These are phyloP conservation scores for Mormyrus proboscirostris DNA, from an alignment of 2,797 vertebrate genomes.

Conservation along the genomic window DNA sequence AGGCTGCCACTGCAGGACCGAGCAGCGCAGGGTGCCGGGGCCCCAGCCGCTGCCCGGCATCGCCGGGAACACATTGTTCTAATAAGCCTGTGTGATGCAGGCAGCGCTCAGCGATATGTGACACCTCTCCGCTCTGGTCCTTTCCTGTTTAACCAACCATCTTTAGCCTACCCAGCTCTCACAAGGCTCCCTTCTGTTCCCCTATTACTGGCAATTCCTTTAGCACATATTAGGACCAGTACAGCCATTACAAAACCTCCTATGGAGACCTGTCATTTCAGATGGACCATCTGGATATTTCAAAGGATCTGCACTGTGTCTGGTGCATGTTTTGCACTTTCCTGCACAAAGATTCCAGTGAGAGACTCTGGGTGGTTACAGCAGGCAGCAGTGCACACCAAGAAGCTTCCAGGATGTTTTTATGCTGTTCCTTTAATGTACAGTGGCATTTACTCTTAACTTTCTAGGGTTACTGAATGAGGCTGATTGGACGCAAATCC, in stretches of 20 bases:
- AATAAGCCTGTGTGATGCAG: neutral
- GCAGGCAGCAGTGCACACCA: neutral
- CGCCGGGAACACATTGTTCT: neutral
- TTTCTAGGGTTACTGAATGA: neutral
- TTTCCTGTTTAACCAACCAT: neutral
- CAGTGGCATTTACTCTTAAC: neutral
- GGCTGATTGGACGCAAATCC: neutral
- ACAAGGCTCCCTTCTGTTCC: neutral
- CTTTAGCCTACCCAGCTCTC: neutral
- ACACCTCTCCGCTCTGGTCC: neutral
- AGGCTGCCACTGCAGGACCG: neutral
- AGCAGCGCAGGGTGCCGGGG: neutral
- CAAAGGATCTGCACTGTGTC: neutral
- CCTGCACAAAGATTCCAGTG: neutral
- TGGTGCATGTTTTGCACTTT: constrained; percentile 5
- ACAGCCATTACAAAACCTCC: neutral
- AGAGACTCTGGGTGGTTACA: neutral
- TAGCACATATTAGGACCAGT: neutral
- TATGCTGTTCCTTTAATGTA: neutral
- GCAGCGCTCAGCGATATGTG: neutral
- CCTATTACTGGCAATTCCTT: neutral
- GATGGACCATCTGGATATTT: neutral
- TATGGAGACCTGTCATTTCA: neutral
- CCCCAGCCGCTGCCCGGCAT: neutral
- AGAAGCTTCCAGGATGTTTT: neutral